Percentiles rank a stretch among this genome's conserved stretches.
Evolutionary conservation across 1,140 invertebrate species (phyloP).

Genomic region (Oryctes rhinoceros): DNA sequence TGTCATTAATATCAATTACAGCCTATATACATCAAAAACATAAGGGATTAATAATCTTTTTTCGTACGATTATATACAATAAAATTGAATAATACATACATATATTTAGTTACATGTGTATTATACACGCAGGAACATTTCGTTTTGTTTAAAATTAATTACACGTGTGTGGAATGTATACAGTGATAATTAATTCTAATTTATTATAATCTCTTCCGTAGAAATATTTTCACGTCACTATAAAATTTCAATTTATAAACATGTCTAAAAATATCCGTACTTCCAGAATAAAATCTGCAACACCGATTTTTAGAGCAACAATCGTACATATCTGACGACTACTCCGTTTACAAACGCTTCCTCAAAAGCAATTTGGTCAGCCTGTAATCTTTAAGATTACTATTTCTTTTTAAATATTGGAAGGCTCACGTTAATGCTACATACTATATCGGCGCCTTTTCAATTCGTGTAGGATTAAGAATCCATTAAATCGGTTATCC

Average conservation of each 20-base stretch:
- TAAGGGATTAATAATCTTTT: conserved; percentile 24
- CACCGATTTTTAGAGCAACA: not conserved
- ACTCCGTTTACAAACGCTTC: not conserved
- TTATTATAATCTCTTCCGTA: conserved; percentile 33
- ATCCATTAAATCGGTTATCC: not conserved
- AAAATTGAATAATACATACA: conserved; percentile 31
- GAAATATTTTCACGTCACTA: conserved; percentile 34
- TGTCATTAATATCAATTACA: conserved; percentile 32
- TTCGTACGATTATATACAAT: conserved; percentile 36
- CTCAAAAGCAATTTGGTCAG: not conserved
- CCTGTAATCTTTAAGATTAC: not conserved
- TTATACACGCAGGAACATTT: conserved; percentile 37
- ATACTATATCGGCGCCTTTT: conserved; percentile 1
- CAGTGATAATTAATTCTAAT: conserved; percentile 36
- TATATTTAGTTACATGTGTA: conserved; percentile 18
- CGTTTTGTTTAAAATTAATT: conserved; percentile 35
- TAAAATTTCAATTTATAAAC: conserved; percentile 40
- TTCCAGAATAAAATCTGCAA: conserved; percentile 34
- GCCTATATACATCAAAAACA: conserved; percentile 26
- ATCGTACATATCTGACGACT: not conserved
- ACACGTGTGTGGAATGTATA: conserved; percentile 34
- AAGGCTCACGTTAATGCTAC: not conserved
- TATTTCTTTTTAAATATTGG: not conserved
- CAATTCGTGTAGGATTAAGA: not conserved
- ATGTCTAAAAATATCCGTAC: conserved; percentile 39